phyloP scores from a whole-genome alignment of 2,113 vertebrate species.

The Ptilonorhynchus violaceus region DNA sequence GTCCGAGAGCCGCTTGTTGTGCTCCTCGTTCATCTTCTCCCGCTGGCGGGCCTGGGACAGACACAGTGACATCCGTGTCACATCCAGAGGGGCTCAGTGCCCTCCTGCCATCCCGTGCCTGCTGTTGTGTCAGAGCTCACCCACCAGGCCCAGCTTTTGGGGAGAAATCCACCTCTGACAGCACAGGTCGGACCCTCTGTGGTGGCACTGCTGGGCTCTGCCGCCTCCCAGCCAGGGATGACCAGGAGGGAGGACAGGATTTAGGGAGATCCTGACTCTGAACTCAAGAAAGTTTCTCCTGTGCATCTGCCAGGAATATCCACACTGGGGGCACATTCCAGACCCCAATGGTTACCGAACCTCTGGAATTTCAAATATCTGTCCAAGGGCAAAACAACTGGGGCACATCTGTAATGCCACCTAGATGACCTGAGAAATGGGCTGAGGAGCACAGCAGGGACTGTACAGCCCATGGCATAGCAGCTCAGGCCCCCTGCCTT shows the following conservation, averaged over 20 bases:
- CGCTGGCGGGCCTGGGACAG: slow-evolving; percentile 88
- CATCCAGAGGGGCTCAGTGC: neutral
- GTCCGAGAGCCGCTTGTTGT: slow-evolving; percentile 93
- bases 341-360: accelerated
- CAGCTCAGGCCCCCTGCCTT: neutral
- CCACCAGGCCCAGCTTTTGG: neutral
- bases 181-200: neutral
- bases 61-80: neutral
- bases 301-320: neutral
- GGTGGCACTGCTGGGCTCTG: neutral
- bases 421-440: neutral
- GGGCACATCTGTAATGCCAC: neutral
- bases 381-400: neutral
- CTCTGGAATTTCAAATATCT: neutral
- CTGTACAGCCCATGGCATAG: neutral
- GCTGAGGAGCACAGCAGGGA: neutral
- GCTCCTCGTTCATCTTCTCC: slow-evolving; percentile 98
- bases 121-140: neutral
- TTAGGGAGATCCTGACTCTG: neutral
- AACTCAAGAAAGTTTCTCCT: neutral
- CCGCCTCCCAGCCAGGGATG: neutral
- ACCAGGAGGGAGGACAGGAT: neutral
- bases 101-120: neutral
- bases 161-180: neutral
- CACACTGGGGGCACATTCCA: neutral